Evolutionary conservation across 2,888 invertebrate species (phyloP), one percentile per base, ranked within the genome.

Genomic region (Lissocephala sabroskyi): DNA sequence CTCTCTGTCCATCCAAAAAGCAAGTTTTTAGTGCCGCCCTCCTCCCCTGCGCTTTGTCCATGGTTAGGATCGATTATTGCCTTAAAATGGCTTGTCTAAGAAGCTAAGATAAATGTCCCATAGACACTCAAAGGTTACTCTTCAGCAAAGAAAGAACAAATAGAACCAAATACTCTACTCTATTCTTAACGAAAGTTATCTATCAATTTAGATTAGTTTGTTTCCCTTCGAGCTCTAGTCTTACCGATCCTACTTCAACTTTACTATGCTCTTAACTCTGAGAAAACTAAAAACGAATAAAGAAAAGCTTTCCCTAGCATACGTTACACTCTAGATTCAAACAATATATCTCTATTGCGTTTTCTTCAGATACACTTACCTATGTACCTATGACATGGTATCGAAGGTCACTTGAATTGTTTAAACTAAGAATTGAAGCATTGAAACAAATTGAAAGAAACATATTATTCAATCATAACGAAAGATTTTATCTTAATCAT

Each of bases 401-500:
- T 58, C 66, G 63, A 65, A 60, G 52, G 55, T 63, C 54, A 66
- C 63, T 63, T 68, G 45, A 70, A 74, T 70, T 74, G 56, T 70
- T 68, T 71, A 61, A 52, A 26, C 10, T 40, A 40, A 40, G 16
- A 52, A 53, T 52, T 55, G 57, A 49, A 54, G 57, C 59, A 62
- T 19, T 44, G 29, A 44, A 29, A 40, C 19, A 41, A 48, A 17
- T 7, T n/a, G 48, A 43, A 49, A 9, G 4, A 29, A 43, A 28
- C 61, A 79, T 77, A 79, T 62, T 77, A 64, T 62, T 65, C 66
- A 66, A 64, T 58, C 65, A 62, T 64, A 60, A 60, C 49, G 56
- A 60, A 58, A 59, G 61, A 59, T 70, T 70, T 75, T 54, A 71
- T 58, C 54, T 68, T 67, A 73, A 73, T 67, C 76, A 73, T 62